Base-by-base conservation (phyloP, 2,797 vertebrate species). In the Rallus crepitans region DNA sequence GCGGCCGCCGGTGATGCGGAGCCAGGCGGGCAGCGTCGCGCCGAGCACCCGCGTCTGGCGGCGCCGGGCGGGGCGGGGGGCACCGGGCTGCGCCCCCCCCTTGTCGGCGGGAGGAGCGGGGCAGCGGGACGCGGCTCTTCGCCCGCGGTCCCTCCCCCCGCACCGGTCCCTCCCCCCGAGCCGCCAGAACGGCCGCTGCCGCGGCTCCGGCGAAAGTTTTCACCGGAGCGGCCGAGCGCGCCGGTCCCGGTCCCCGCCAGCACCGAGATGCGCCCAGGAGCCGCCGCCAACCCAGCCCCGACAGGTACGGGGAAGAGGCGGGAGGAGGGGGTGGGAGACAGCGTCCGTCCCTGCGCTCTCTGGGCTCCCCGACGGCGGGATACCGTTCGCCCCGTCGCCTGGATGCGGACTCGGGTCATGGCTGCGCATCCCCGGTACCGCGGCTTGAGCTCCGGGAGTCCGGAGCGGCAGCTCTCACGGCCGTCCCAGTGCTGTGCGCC, bases 171-270 rank as follows among this genome's bases (percentile, higher is more conserved):
- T 61, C 78, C 90, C 75, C 84, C 50, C 28, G 28, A 56, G 31
- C 39, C 21, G 55, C 78, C 73, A 42, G 90, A 60, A 80, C 87
- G 68, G 61, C 79, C 78, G 45, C 52, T 59, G 68, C 89, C 35
- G 93, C 92, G 59, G 85, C 95, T 93, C 59, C 27, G 31, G 73
- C 79, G 68, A 89, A 97, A 97, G 72, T 97, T 97, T 95, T 66
- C 80, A 6, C 77, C 63, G 69, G 91, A 87, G 83, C 83, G 23
- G 65, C 47, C 33, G 70, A 53, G 65, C 8, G 68, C 72, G 55
- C 64, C 64, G 79, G 83, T 63, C 21, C 21, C 59, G 12, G 35
- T 72, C 35, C 42, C 52, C 48, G 35, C 47, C 79, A 71, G 63
- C 89, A 47, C n/a, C 68, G 90, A 87, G 80, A 96, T 95, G 97